Evolutionary conservation across 2,888 invertebrate species (phyloP).

Genomic region (Heliconius hortense): DNA sequence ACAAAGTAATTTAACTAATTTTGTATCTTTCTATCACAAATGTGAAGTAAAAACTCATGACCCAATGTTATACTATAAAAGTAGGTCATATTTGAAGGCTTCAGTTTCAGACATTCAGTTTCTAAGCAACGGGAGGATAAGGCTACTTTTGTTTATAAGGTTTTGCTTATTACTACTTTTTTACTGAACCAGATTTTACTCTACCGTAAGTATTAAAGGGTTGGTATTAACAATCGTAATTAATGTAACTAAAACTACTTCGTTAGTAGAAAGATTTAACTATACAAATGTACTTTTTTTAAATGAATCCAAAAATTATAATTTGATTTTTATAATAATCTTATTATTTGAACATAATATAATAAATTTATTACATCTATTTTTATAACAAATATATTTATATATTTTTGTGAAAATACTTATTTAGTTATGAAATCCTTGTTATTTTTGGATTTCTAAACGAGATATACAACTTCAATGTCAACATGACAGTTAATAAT

Average conservation of each 20-base stretch:
- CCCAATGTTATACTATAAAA: conserved; percentile 30
- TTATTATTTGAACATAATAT: not conserved
- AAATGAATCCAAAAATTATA: not conserved
- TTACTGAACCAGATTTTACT: not conserved
- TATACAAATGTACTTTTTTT: not conserved
- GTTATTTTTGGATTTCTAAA: not conserved
- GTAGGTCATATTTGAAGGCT: conserved; percentile 38
- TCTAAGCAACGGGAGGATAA: conserved; percentile 46
- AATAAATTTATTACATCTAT: not conserved
- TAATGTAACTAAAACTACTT: not conserved
- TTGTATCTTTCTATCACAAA: not conserved
- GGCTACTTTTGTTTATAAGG: not conserved
- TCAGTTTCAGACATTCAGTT: conserved; percentile 48
- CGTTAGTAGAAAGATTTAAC: not conserved
- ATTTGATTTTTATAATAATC: too few relatives aligned
- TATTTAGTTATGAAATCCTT: too few relatives aligned
- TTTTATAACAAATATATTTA: not conserved
- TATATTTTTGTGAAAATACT: not conserved
- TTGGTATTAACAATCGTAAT: not conserved
- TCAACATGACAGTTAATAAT: conserved; percentile 14
- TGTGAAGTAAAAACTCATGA: not conserved
- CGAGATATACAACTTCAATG: conserved; percentile 21
- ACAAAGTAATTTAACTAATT: not conserved
- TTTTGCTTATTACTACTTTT: not conserved
- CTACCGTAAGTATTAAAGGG: not conserved